Evolutionary conservation across 2,888 invertebrate species (phyloP).

Genomic region (Alviniconcha strummeri): DNA sequence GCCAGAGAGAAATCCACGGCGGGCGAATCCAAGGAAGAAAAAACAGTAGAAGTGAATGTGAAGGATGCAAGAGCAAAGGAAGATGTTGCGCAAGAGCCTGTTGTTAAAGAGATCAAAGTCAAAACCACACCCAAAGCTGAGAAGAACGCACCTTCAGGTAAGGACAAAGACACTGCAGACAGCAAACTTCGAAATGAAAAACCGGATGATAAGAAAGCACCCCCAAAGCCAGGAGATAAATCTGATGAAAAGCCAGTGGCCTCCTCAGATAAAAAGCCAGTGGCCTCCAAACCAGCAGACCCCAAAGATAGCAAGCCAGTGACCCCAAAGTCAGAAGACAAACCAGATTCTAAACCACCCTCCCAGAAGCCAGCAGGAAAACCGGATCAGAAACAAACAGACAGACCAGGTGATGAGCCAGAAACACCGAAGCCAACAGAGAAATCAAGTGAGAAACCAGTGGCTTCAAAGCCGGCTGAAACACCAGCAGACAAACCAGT

Average conservation of each 20-base stretch:
- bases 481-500: background rate
- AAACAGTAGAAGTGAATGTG: background rate
- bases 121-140: slow-evolving; percentile 12
- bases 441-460: background rate
- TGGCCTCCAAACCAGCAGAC: background rate
- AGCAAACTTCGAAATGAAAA: background rate
- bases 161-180: background rate
- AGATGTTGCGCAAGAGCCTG: slow-evolving; percentile 2
- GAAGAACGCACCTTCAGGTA: background rate
- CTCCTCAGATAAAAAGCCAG: background rate
- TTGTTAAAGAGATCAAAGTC: slow-evolving; percentile 12
- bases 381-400: slow-evolving; percentile 17
- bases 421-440: background rate
- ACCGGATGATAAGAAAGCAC: background rate
- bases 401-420: slow-evolving; percentile 8
- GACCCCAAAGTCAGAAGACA: slow-evolving; percentile 13
- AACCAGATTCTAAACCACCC: background rate
- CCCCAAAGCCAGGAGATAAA: background rate
- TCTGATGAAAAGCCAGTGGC: background rate
- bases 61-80: slow-evolving; percentile 3
- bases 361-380: slow-evolving; percentile 26
- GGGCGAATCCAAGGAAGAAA: background rate
- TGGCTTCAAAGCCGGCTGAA: background rate
- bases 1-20: background rate
- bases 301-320: slow-evolving; percentile 17